A percentile compares a stretch with the other conserved stretches of the same genome.
Conservation (phyloP, 2,888 invertebrate genomes). For the Lepidocyrtoides sp. region DNA sequence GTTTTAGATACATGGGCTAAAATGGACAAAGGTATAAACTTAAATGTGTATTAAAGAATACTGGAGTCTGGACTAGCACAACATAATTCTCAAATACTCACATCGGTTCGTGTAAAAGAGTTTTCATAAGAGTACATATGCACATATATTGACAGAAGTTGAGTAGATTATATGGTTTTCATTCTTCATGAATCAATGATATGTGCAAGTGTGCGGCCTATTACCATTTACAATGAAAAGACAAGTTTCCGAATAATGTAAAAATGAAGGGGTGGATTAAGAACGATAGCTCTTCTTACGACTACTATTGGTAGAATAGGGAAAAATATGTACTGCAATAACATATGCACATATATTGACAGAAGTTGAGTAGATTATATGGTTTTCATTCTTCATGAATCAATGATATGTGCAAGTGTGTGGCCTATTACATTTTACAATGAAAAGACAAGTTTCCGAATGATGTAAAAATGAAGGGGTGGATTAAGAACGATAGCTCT, state of each 20-base stretch:
- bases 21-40: no score
- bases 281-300: background rate
- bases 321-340: background rate
- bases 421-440: conserved; percentile 36
- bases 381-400: conserved; percentile 46
- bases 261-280: conserved; percentile 52
- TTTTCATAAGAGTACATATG: conserved; percentile 10
- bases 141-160: no score
- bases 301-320: background rate
- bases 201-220: conserved; percentile 43
- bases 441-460: conserved; percentile 25
- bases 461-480: conserved; percentile 33
- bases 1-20: no score
- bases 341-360: no score
- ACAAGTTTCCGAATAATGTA: conserved; percentile 13
- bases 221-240: conserved; percentile 38
- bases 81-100: conserved; percentile 28
- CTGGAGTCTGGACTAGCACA: background rate
- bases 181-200: conserved; percentile 51
- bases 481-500: conserved; percentile 5
- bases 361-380: no score
- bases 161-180: conserved; percentile 40
- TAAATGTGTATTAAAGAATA: no score
- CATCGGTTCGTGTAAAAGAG: conserved; percentile 25
- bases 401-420: conserved; percentile 53